Base-by-base conservation (phyloP, 2,797 vertebrate species). In the Hipposideros larvatus region DNA sequence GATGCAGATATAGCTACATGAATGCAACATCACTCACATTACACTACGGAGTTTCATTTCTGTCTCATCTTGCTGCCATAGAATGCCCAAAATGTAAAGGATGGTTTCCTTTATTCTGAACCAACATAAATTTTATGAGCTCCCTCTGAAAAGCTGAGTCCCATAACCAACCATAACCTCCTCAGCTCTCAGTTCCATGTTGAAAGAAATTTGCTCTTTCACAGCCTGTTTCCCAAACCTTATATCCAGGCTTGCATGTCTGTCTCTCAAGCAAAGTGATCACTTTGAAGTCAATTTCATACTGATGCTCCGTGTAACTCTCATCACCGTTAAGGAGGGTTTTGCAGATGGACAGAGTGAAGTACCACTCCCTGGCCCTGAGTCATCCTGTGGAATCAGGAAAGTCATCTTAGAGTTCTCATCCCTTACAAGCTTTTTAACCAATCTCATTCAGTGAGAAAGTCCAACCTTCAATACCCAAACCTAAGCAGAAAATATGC, bases 171-270 rank as follows among this genome's bases (percentile, higher is more conserved):
- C 53, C 65, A 57, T 53, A 51, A 37, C 34, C 28, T 90, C 26
- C 31, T 24, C 26, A 92, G 92, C 16, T 84, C 87, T 91, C 10
- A 5, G 63, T 87, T 53, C 59, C 13, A 46, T 26, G 66, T 90
- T 95, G 93, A 93, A 95, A 95, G 70, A 86, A 92, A 91, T 94
- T 65, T 91, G 46, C 75, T 91, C 41, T 85, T 97, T 92, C 51
- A 77, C 22, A 80, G 43, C 21, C 92, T 22, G 28, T 91, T 91
- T 96, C 78, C 51, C 61, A 85, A 28, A 43, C 90, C 93, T 85
- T 84, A 16, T 24, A 83, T 41, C 7, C 55, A 73, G 70, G 31
- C 59, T 94, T 65, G 26, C 51, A 71, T 80, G 59, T 91, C 34
- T 80, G 59, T 93, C n/a, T 63, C 82, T 95, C 61, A 68, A 92